phyloP scores from a whole-genome alignment of 2,113 vertebrate genomes.

The Megaceryle torquata region DNA sequence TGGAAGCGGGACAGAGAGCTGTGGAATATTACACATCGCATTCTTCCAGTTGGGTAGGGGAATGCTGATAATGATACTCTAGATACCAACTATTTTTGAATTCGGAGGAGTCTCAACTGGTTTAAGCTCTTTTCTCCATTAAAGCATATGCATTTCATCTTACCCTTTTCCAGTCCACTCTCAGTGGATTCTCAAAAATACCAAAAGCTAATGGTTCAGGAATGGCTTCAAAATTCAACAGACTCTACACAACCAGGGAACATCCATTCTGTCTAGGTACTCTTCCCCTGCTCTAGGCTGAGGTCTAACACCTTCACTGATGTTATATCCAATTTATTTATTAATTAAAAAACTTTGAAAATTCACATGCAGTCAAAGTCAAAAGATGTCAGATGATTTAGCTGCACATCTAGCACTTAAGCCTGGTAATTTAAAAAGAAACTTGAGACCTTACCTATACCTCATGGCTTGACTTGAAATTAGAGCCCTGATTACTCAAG shows the following conservation, averaged over 20 bases:
- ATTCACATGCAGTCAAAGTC: no score
- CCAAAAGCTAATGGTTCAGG: neutral
- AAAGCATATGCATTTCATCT: neutral
- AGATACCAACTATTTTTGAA: neutral
- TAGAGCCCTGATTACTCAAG: neutral
- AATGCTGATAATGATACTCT: conserved; percentile 14
- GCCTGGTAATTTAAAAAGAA: neutral
- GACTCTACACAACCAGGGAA: neutral
- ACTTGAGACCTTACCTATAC: neutral
- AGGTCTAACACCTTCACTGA: neutral
- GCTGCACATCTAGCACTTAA: neutral
- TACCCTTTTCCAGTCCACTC: neutral
- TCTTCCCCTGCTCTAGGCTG: neutral
- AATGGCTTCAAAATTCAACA: neutral
- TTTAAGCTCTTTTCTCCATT: conserved; percentile 35
- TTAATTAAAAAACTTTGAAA: neutral
- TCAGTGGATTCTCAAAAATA: neutral
- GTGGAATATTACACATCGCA: conserved; percentile 19
- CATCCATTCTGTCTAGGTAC: neutral
- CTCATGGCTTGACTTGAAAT: neutral
- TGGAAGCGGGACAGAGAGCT: conserved; percentile 42
- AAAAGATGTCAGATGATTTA: neutral
- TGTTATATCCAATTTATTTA: neutral
- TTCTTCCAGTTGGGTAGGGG: conserved; percentile 8
- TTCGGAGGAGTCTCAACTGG: neutral